These are phyloP conservation scores for Calcarius lapponicus DNA, from an alignment of 2,797 vertebrate species.

Conservation along the genomic window DNA sequence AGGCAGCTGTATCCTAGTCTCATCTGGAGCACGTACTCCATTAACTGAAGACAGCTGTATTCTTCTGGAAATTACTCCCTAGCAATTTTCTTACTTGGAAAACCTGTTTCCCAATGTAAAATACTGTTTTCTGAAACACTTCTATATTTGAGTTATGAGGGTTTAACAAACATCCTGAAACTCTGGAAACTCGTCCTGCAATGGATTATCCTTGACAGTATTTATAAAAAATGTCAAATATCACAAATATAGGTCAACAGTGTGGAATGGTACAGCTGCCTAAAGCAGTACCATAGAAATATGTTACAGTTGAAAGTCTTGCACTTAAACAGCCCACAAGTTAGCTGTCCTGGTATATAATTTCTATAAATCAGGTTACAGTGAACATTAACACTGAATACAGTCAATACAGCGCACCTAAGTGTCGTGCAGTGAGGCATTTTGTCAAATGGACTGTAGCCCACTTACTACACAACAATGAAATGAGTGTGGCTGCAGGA, in stretches of 20 bases:
- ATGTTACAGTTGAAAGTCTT: background rate
- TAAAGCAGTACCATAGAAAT: background rate
- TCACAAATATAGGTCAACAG: background rate
- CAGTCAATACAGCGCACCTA: background rate
- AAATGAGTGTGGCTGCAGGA: background rate
- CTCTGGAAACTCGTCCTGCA: background rate
- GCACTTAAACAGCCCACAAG: background rate
- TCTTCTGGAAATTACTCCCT: background rate
- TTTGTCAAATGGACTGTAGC: background rate
- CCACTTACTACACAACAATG: background rate
- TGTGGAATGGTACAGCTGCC: background rate
- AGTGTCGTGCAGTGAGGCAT: background rate
- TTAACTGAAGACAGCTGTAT: background rate
- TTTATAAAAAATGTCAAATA: conserved; percentile 21
- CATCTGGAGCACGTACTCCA: background rate
- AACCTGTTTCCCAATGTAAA: background rate
- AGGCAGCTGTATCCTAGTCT: background rate
- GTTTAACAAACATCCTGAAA: conserved; percentile 10
- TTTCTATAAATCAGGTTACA: background rate
- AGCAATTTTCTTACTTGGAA: background rate
- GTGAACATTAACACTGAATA: background rate
- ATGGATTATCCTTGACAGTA: background rate
- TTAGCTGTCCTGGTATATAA: background rate
- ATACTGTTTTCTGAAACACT: background rate
- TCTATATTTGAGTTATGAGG: background rate